A percentile compares a stretch with the other conserved stretches of the same genome.
These are phyloP conservation scores for Drosophila sp. DNA, from an alignment of 1,140 invertebrate genomes.

Conservation along the genomic window DNA sequence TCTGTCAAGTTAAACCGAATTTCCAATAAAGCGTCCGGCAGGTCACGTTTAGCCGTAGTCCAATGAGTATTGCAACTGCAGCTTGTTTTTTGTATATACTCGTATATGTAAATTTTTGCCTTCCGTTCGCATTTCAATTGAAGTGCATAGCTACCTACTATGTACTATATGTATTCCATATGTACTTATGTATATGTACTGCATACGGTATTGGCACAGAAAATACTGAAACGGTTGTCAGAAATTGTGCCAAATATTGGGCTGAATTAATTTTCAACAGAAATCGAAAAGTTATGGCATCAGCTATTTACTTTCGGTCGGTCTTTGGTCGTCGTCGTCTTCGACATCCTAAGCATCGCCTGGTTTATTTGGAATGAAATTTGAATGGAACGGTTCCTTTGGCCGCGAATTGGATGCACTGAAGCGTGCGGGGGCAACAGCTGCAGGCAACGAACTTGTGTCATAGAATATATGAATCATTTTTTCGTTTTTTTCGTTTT, in stretches of 20 bases:
- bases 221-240: slow-evolving; percentile 15
- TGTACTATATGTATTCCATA: not conserved
- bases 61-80: slow-evolving; percentile 21
- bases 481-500: slow-evolving; percentile 12
- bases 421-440: slow-evolving; percentile 46
- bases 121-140: slow-evolving; percentile 42
- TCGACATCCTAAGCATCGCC: slow-evolving; percentile 34
- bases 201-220: not conserved
- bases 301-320: slow-evolving; percentile 34
- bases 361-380: slow-evolving; percentile 55
- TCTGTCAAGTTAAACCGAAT: slow-evolving; percentile 19
- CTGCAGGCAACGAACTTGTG: slow-evolving; percentile 47
- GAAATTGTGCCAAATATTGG: slow-evolving; percentile 37
- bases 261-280: slow-evolving; percentile 42
- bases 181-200: slow-evolving; percentile 2
- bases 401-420: slow-evolving; percentile 37
- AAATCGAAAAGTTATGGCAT: slow-evolving; percentile 43
- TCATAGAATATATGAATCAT: slow-evolving; percentile 48
- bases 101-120: too few species aligned
- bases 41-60: slow-evolving; percentile 21
- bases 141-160: slow-evolving; percentile 10
- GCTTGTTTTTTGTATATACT: too few species aligned
- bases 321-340: not conserved
- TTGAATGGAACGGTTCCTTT: slow-evolving; percentile 35
- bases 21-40: slow-evolving; percentile 24